Conservation (phyloP, 2,797 vertebrate species). For the Spinibarbus caldwelli region DNA sequence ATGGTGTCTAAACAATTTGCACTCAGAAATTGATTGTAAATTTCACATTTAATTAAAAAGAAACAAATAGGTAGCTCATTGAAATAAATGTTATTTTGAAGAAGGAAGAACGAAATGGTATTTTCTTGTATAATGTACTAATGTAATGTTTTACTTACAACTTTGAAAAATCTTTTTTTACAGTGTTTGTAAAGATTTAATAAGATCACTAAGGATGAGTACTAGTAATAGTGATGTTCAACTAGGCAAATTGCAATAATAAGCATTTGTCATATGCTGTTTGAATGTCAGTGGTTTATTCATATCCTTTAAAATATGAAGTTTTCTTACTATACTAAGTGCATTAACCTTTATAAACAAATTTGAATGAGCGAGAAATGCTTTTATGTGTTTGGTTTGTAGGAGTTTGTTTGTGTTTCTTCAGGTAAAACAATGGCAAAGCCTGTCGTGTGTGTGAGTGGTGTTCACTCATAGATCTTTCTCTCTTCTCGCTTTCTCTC, state of each 20-base stretch:
- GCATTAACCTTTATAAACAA: neutral
- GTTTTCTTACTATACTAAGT: neutral
- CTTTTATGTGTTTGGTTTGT: neutral
- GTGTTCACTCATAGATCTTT: conserved; percentile 39
- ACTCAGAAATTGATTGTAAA: too few species aligned
- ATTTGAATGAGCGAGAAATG: neutral
- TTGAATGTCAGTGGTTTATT: neutral
- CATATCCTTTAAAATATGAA: neutral
- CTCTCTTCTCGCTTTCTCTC: neutral
- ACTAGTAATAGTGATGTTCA: neutral
- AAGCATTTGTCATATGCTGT: neutral
- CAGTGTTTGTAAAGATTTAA: neutral
- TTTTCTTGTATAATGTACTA: neutral
- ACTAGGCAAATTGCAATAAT: neutral
- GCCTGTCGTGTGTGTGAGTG: conserved; percentile 9
- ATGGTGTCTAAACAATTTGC: neutral
- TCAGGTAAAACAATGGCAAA: neutral
- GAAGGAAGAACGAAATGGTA: neutral
- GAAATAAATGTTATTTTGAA: neutral
- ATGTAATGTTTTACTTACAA: neutral
- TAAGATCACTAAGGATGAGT: neutral
- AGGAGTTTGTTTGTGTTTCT: neutral
- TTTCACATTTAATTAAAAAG: too few species aligned
- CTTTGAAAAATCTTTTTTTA: neutral
- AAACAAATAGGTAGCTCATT: neutral